Base-by-base conservation (phyloP, 2,888 invertebrate genomes). In the Pseudanteris insignis region DNA sequence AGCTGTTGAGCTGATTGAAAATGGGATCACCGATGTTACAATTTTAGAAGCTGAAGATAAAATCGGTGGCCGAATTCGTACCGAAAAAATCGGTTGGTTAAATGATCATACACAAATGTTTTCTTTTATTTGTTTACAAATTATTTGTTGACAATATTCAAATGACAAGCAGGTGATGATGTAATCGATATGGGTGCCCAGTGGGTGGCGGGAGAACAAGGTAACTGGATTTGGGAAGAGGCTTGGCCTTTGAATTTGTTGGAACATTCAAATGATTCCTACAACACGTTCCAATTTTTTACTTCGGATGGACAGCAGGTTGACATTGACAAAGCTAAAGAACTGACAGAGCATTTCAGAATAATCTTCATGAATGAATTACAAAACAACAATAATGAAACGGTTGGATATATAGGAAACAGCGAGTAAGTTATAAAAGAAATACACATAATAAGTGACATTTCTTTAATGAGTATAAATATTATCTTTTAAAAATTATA, bases 21-120 rank as follows among this genome's bases (percentile, higher is more conserved):
- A 78, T 60, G 82, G 82, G n/a, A 70, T 82, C 5, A 67, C 72
- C 10, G 77, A 84, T 68, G 66, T 87, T 5, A 81, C 74, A 2
- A 78, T 87, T 59, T 74, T 81, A 59, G 86, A 81, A 74, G 82
- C 78, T 15, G 81, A 82, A 70, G 67, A 80, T 59, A 74, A 83
- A 32, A 78, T 84, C 30, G 84, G 84, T n/a, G 84, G 84, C 2
- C 72, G 84, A 61, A 72, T 84, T 50, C 65, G 78, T 30, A 81
- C 83, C 1, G 67, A 73, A 24, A 65, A 73, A 33, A 81, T 83
- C 61, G 81, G 84, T 83, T 18, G 4, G 18, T 18, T 18, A n/a
- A n/a, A n/a, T n/a, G n/a, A n/a, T n/a, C n/a, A n/a, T n/a, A n/a
- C n/a, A n/a, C n/a, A n/a, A n/a, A n/a, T n/a, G n/a, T n/a, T n/a